Conservation (phyloP, 2,888 invertebrate species). For the Morpho helenor region DNA sequence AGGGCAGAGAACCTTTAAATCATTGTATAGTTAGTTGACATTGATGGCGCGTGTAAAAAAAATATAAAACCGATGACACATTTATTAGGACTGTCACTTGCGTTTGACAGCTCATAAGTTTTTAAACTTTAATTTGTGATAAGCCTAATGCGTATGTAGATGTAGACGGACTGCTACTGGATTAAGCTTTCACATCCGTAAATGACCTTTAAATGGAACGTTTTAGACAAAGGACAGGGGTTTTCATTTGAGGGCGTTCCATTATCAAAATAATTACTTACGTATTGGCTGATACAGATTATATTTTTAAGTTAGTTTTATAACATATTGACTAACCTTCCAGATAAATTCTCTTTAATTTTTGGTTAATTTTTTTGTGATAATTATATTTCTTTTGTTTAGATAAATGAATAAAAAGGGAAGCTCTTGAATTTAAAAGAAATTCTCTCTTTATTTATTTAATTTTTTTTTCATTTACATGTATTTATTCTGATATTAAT, state of each 20-base stretch:
- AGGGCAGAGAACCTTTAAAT: slow-evolving; percentile 75
- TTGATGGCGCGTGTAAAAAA: slow-evolving; percentile 52
- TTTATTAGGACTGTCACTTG: slow-evolving; percentile 73
- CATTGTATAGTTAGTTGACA: slow-evolving; percentile 66
- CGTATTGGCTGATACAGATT: too few species aligned
- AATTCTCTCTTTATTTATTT: too few species aligned
- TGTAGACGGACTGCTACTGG: slow-evolving; percentile 59
- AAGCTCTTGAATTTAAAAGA: too few species aligned
- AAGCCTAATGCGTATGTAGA: slow-evolving; percentile 60
- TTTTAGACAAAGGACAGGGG: slow-evolving; percentile 21
- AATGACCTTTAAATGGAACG: slow-evolving; percentile 26
- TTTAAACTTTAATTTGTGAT: slow-evolving; percentile 70
- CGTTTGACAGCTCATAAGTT: slow-evolving; percentile 69
- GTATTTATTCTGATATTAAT: too few species aligned
- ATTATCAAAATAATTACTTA: slow-evolving; percentile 3
- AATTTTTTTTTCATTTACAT: too few species aligned
- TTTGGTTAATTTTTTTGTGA: too few species aligned
- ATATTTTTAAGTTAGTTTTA: too few species aligned
- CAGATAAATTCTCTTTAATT: too few species aligned
- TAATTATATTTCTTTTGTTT: too few species aligned
- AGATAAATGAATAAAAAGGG: too few species aligned
- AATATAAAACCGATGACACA: slow-evolving; percentile 66
- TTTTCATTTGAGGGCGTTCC: slow-evolving; percentile 10
- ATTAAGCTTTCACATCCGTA: slow-evolving; percentile 59
- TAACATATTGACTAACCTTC: too few species aligned